Base-by-base conservation (phyloP, 2,888 invertebrate species). In the Meliscaeva auricollis region DNA sequence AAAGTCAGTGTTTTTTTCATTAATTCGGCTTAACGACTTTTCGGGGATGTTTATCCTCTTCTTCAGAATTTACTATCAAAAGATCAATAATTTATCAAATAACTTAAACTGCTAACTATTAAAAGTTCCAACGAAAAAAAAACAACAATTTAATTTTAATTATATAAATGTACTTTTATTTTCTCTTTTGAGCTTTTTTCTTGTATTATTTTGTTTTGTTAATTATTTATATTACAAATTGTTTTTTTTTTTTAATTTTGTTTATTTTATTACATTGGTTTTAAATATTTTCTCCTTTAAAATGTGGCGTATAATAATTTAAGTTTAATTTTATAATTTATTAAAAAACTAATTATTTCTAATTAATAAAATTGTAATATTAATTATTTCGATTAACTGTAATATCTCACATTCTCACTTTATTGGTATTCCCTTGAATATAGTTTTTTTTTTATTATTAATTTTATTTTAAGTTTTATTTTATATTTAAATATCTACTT, bases 321-420 rank as follows among this genome's bases (percentile, higher is more conserved):
- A 5, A 48, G 30, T 72, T 62, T 68, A 56, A 72, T 68, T 68
- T 66, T 46, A 41, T 44, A 48, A 32, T 82, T 83, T 62, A 64
- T 69, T 78, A 79, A 84, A 84, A 79, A 79, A 76, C 70, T 77
- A 69, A 62, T 72, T 70, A 75, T 70, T 54, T 72, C 79, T 79
- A 84, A 76, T 79, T 84, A 84, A 70, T 70, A 84, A 84, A 84
- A 72, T 84, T 82, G 15, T 77, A 77, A 54, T 84, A 78, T 64
- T 84, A 66, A 84, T 72, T 79, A 84, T 79, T 84, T 79, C 84
- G 84, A 79, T 79, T 79, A 84, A 84, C 70, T 74, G 75, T 75
- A 70, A 74, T 84, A 84, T 84, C 52, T 84, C 84, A 79, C 84
- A 84, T 72, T 72, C 70, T 79, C 83, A 84, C 79, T 79, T 69